Conservation (phyloP, 2,797 vertebrate genomes). For the Cossypha caffra region DNA sequence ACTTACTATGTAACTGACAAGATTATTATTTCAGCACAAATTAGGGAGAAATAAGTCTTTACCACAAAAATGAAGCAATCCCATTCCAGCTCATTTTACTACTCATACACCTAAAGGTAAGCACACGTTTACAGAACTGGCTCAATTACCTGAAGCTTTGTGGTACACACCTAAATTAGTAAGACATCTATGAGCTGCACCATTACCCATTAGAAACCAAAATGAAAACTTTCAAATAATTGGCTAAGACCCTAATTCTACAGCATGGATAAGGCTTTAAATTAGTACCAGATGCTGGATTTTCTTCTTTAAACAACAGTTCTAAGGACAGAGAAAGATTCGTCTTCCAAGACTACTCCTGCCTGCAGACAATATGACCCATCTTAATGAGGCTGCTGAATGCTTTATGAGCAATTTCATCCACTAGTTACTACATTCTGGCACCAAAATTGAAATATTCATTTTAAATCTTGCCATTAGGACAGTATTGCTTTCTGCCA, state of each 20-base stretch:
- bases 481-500: neutral
- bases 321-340: slow-evolving; percentile 23
- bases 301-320: slow-evolving; percentile 24
- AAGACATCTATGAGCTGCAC: neutral
- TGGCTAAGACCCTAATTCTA: neutral
- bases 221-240: slow-evolving; percentile 6
- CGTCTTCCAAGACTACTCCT: slow-evolving; percentile 35
- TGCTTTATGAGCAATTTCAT: slow-evolving; percentile 53
- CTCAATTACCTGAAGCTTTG: neutral
- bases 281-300: slow-evolving; percentile 31
- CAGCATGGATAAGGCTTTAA: neutral
- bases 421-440: slow-evolving; percentile 41
- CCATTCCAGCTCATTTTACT: neutral
- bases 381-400: slow-evolving; percentile 44
- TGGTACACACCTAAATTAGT: neutral
- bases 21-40: neutral
- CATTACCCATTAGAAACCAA: neutral
- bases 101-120: neutral
- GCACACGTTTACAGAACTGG: neutral
- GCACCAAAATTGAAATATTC: slow-evolving; percentile 42
- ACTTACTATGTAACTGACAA: neutral
- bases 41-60: neutral
- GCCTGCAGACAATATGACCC: slow-evolving; percentile 32
- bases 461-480: slow-evolving; percentile 34
- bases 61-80: neutral